Evolutionary conservation across 92 coral and sea anemone genomes (phyloP), one percentile per base, ranked within the genome.

Genomic region (Bergia sp.): DNA sequence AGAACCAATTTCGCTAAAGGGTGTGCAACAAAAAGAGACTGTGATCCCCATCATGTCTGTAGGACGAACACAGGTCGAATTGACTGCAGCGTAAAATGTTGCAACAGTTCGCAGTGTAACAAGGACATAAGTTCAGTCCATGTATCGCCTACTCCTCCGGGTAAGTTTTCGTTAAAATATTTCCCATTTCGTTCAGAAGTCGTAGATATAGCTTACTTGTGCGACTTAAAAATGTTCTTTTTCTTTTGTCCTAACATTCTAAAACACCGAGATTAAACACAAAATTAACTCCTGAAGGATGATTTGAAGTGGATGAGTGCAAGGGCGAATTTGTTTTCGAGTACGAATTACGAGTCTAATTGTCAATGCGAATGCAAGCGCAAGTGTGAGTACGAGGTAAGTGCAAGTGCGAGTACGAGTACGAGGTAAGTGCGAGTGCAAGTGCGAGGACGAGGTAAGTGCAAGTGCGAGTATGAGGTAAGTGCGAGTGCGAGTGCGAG

Each of bases 1-100:
- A 47, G 78, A 50, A 84, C 87, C 5, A 69, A 69, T 23, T n/a
- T 84, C 7, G 78, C 87, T 12, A 84, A 84, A 71, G 87, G 65
- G 21, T 84, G 87, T 0, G 87, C 45, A 9, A 84, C 66, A 45
- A 36, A 42, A 15, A 49, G 66, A 45, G 79, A 71, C 37, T 84
- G 87, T 71, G 87, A 84, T 40, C 79, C 87, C 61, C n/a, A 37
- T 71, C 50, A 43, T 11, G 23, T 73, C 78, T 84, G 87, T 38
- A 69, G 87, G 77, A 72, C 16, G 16, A 67, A 7, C 43, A 66
- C 40, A 5, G 64, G 65, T 16, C 78, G 16, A 72, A 44, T 84
- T 15, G 79, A 84, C 55, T 84, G 87, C 39, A 84, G 77, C 42
- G 42, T 84, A 36, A 71, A 36, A 15, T 84, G 87, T 40, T 84